Evolutionary conservation across 2,888 invertebrate genomes (phyloP), one percentile per base, ranked within the genome.

Genomic region (Andrena bucephala): DNA sequence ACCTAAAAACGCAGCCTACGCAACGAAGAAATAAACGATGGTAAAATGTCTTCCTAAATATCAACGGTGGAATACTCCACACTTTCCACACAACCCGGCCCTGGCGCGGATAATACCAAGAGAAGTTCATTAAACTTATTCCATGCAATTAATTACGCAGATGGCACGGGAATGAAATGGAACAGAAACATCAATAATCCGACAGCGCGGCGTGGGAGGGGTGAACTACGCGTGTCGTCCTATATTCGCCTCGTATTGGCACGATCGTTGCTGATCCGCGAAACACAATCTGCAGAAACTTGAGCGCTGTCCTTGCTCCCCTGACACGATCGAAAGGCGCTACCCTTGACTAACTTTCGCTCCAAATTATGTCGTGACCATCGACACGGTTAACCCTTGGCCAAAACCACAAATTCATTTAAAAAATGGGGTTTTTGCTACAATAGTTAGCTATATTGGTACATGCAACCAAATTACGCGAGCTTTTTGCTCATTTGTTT

Each of bases 221-320:
- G 50, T 5, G 24, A 63, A 31, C 42, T 7, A 29, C 42, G 42
- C 42, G 42, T 16, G 42, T 16, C 31, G 42, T 29, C 31, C 52
- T 27, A 71, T 31, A 62, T 76, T 48, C 42, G 31, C 31, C 24
- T 54, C n/a, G n/a, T 48, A 57, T 76, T 76, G 76, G 76, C 76
- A 76, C 76, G 76, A 27, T 57, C 27, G n/a, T 24, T 42, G 72
- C 76, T 72, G 72, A 76, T 76, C 24, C n/a, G 63, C 7, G 57
- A 65, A 65, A 76, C 63, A 42, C 31, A 48, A 57, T 33, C 24
- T 57, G 42, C 76, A 48, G 72, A 57, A 71, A 76, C 54, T 57
- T 57, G 13, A 54, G n/a, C n/a, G 10, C n/a, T n/a, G 48, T 29
- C 48, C 59, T 74, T 57, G 63, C 54, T 42, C 52, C 24, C 63